Evolutionary conservation across 2,113 vertebrate species (phyloP), one percentile per base, ranked within the genome.

Genomic region (Pholis gunnellus): DNA sequence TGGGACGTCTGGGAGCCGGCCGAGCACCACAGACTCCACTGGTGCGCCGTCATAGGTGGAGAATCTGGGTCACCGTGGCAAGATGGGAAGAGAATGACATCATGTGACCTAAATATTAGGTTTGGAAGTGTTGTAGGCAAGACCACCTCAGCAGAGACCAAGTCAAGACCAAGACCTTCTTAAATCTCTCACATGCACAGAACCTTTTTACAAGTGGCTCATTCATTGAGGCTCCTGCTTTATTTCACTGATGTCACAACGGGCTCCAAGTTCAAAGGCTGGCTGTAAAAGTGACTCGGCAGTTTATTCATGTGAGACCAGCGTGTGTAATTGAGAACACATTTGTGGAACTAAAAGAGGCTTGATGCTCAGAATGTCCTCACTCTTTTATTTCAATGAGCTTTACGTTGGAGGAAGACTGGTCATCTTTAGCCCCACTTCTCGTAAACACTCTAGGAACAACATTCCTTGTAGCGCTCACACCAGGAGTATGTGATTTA

Each of bases 41-140:
- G 63, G 67, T 81, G 67, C 81, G 65, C 29, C 27, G 81, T 89
- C 83, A 89, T 36, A 44, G 48, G 63, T 57, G 77, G 75, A 66
- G 72, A 88, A 89, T 92, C 22, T 89, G 77, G 83, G 83, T 83
- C 81, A 87, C 0, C 13, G 9, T 38, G 60, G 78, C 38, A 44
- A 42, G 60, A 38, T 1, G 4, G 14, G 22, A 50, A 27, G 17
- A 31, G 42, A 13, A 57, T 0, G 13, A 38, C 22, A 36, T 44
- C 5, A 69, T 60, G 52, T 1, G 18, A 44, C 20, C 7, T 29
- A 2, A 34, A 69, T 14, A 17, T 7, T 42, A 40, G 34, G 36
- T 22, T 48, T 2, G 42, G 7, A 15, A 46, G 44, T 17, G 44
- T 46, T 42, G 40, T 2, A 17, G 44, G 17, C 14, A 46, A 46